Evolutionary conservation across 1,140 invertebrate species (phyloP).

Genomic region (Drosophila micromelanica): DNA sequence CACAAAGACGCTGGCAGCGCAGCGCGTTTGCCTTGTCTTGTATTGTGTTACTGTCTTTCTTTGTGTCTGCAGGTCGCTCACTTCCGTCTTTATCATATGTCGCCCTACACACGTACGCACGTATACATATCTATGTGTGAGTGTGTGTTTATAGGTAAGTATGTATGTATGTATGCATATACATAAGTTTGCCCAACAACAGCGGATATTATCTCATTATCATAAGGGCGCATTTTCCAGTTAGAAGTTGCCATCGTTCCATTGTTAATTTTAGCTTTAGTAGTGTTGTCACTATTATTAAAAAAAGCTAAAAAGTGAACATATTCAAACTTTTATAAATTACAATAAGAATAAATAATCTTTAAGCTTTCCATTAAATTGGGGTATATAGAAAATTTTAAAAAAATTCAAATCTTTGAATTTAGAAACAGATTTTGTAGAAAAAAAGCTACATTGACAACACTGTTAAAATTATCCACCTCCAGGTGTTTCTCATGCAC

Average conservation of each 20-base stretch:
- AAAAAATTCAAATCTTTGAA: too few relatives aligned
- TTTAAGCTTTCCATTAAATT: too few relatives aligned
- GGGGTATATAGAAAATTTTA: too few relatives aligned
- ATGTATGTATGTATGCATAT: neutral
- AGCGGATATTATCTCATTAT: constrained; percentile 62
- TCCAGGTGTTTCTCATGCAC: neutral
- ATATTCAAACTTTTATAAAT: too few relatives aligned
- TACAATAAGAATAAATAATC: too few relatives aligned
- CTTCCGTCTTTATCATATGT: constrained; percentile 70
- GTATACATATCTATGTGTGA: neutral
- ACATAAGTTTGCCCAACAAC: constrained; percentile 12
- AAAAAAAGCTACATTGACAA: too few relatives aligned
- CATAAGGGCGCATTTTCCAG: constrained; percentile 69
- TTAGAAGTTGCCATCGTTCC: constrained; percentile 44
- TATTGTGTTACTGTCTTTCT: constrained; percentile 59
- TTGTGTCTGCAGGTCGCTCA: constrained; percentile 66
- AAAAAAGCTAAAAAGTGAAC: neutral
- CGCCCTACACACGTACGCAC: constrained; percentile 15
- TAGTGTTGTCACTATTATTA: neutral
- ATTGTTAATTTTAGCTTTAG: constrained; percentile 34
- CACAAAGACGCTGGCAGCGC: neutral
- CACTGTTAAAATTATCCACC: too few relatives aligned
- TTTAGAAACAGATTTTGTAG: neutral
- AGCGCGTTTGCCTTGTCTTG: constrained; percentile 14
- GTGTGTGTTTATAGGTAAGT: neutral